Base-by-base conservation (phyloP, 1,140 invertebrate genomes). In the Proctacanthus coquilletti region DNA sequence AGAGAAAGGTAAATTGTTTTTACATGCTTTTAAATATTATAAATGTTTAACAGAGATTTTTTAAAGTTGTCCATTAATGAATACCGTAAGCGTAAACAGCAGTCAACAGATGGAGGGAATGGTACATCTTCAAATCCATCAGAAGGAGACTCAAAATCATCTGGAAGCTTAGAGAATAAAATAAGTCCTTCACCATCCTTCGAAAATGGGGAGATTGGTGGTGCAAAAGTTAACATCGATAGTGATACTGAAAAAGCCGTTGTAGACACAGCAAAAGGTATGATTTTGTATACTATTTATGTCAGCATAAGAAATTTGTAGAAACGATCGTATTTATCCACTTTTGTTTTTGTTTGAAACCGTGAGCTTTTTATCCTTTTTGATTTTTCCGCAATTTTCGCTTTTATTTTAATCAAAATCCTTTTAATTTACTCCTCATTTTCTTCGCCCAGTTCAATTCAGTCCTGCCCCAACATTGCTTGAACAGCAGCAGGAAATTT, bases 401-500 rank as follows among this genome's bases (percentile, higher is more conserved):
- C 17, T 6, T 32, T 15, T 32, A 32, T 13, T 6, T 32, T 17
- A 32, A 6, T 32, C 8, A 9, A 32, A 6, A 13, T 6, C 17
- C 17, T 32, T 32, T 10, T 13, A 8, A 6, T 32, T 32, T 17
- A 6, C 13, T 32, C 17, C 17, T 32, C 15, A 17, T 17, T 32
- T 32, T 32, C 15, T 32, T 25, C n/a, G 23, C 6, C 6, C 21
- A 58, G 56, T 49, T 38, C 63, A 63, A 41, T 76, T 74, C 47
- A 73, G 69, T 59, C 68, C 75, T 4, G 75, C 75, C 17, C 77
- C 79, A 18, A 82, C 78, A 4, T 52, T 77, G 15, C 68, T 80
- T 1, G 80, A 83, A 52, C 64, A 71, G 39, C 77, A 81, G 53
- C 65, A 79, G 41, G 80, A 84, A 56, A 81, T 76, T 55, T 66